Base-by-base conservation (phyloP, 2,888 invertebrate species). In the Cheilosia urbana region DNA sequence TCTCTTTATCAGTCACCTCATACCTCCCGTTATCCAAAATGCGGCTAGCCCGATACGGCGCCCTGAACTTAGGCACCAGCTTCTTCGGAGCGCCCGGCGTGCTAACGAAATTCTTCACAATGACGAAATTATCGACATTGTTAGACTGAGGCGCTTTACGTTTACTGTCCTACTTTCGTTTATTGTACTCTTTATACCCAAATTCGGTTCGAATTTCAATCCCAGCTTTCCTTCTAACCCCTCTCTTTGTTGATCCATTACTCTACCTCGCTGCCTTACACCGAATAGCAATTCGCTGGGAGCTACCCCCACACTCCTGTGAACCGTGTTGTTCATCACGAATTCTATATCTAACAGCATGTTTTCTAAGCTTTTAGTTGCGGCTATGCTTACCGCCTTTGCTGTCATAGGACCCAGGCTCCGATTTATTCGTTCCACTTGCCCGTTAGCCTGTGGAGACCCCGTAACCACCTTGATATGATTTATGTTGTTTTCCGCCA, bases 21-120 rank as follows among this genome's bases (percentile, higher is more conserved):
- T 73, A 80, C 42, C 53, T 65, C 24, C 63, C 68, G 34, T 78
- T 78, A 3, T 15, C 53, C 4, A 71, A 30, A 7, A 71, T 71
- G n/a, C 53, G 42, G 4, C n/a, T n/a, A n/a, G n/a, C n/a, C n/a
- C n/a, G n/a, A n/a, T n/a, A n/a, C n/a, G n/a, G n/a, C n/a, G n/a
- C n/a, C n/a, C 5, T 27, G 1, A 73, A n/a, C n/a, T n/a, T 71
- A 13, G 45, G 17, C 3, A 72, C 17, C 21, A 65, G 17, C 27
- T 72, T 72, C 30, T 58, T 79, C 17, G 47, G 17, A 24, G 55
- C 58, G 6, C 71, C 71, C 21, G 21, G n/a, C n/a, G 2, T 21
- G 21, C 21, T 21, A n/a, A n/a, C n/a, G n/a, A n/a, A n/a, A n/a
- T n/a, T n/a, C n/a, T n/a, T n/a, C n/a, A n/a, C n/a, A n/a, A n/a